phyloP scores from a whole-genome alignment of 2,888 invertebrate genomes.

The Erpobdella octoculata region DNA sequence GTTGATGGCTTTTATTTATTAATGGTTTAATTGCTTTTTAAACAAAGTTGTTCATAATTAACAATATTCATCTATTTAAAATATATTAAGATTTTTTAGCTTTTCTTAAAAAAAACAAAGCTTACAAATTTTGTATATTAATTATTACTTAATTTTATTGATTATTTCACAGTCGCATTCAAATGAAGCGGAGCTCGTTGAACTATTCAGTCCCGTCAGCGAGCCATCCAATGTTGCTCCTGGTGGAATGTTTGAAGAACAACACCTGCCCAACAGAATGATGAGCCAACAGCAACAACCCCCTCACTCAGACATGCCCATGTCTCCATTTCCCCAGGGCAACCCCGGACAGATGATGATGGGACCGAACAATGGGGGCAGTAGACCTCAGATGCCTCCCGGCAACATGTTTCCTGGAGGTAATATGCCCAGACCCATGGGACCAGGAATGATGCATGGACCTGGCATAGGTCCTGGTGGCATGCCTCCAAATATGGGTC shows the following conservation, averaged over 20 bases:
- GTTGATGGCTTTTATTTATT: too few species aligned
- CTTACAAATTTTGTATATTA: background rate
- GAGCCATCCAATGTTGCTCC: constrained; percentile 27
- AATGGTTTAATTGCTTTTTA: too few species aligned
- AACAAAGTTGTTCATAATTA: background rate
- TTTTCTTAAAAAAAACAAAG: background rate
- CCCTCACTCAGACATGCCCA: constrained; percentile 25
- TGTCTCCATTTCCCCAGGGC: constrained; percentile 30
- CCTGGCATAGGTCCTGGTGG: background rate
- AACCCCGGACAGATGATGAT: constrained; percentile 10
- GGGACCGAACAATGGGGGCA: constrained; percentile 6
- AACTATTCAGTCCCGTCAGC: constrained; percentile 31
- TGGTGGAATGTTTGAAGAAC: constrained; percentile 30
- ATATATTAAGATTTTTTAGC: background rate
- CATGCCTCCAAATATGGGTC: constrained; percentile 21
- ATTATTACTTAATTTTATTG: background rate
- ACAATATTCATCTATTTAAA: background rate
- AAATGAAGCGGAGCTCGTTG: constrained; percentile 24
- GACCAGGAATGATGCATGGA: constrained; percentile 20
- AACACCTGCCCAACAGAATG: constrained; percentile 18
- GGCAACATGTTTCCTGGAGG: constrained; percentile 26
- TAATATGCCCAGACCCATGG: constrained; percentile 18
- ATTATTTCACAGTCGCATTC: background rate
- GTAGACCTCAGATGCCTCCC: constrained; percentile 18
- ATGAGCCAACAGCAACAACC: constrained; percentile 18